Percentiles rank a stretch among this genome's conserved stretches.
Conservation (phyloP, 53 echinoderm and acorn worm species). For the Holothuria scabra region DNA sequence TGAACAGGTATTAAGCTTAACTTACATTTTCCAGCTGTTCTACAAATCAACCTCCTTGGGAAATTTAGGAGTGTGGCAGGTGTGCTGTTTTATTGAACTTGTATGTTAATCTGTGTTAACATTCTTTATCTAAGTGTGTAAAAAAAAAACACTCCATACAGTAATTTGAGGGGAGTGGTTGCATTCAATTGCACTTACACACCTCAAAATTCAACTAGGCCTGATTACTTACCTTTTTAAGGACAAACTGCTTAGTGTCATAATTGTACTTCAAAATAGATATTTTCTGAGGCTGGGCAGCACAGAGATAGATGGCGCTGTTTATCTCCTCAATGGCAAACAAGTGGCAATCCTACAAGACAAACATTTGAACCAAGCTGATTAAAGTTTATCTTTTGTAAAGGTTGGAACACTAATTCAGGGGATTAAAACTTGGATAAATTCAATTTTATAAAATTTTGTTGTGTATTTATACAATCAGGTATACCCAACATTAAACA, state of each 20-base stretch:
- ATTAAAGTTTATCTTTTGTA: neutral
- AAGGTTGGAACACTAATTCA: neutral
- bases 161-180: no score
- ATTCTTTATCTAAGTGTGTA: no score
- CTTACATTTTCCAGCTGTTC: no score
- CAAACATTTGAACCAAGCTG: neutral
- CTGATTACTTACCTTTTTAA: constrained; percentile 83
- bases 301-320: constrained; percentile 79
- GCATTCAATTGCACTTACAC: no score
- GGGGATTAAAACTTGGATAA: neutral
- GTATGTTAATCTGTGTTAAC: no score
- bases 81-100: no score
- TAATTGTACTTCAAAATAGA: constrained; percentile 78
- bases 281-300: constrained; percentile 92
- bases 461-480: neutral
- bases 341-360: constrained; percentile 77
- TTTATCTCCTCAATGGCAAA: constrained; percentile 82
- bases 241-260: constrained; percentile 69
- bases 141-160: no score
- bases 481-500: neutral
- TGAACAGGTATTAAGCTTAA: no score
- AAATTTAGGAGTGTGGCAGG: no score
- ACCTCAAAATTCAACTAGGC: no score
- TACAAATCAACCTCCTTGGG: no score
- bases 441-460: neutral